Conservation (phyloP, 1,140 invertebrate genomes). For the Prorops nasuta region DNA sequence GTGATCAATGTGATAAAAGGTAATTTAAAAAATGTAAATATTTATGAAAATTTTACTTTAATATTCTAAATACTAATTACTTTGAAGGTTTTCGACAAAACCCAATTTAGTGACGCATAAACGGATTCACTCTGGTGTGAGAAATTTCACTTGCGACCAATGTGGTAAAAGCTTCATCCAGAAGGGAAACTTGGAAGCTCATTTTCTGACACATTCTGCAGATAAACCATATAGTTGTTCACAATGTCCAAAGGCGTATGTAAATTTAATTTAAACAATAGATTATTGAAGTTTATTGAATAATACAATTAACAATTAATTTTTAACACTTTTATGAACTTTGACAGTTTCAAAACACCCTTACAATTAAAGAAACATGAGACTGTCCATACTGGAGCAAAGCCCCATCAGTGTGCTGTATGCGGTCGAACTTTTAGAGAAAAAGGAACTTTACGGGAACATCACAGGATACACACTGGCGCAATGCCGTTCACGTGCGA, state of each 20-base stretch:
- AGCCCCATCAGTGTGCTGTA: conserved; percentile 73
- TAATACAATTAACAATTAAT: background rate
- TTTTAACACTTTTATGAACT: conserved; percentile 26
- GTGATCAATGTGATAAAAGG: conserved; percentile 61
- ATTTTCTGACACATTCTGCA: conserved; percentile 60
- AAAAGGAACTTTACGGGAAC: conserved; percentile 62
- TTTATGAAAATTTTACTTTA: conserved; percentile 19
- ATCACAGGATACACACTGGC: conserved; percentile 76
- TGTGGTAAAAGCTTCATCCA: conserved; percentile 64
- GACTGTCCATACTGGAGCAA: conserved; percentile 67
- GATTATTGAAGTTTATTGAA: conserved; percentile 1
- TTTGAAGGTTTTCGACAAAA: conserved; percentile 55
- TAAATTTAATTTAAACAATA: conserved; percentile 1
- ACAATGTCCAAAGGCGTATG: conserved; percentile 52
- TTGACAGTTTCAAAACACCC: conserved; percentile 58
- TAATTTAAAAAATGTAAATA: too few relatives aligned
- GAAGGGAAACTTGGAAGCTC: conserved; percentile 62
- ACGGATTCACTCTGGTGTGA: conserved; percentile 58
- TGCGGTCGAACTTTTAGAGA: conserved; percentile 73
- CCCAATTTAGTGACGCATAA: conserved; percentile 62
- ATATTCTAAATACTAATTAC: background rate
- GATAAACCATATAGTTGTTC: conserved; percentile 53
- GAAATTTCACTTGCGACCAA: conserved; percentile 62
- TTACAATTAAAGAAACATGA: conserved; percentile 60
- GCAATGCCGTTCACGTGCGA: conserved; percentile 77